Evolutionary conservation across 1,140 invertebrate genomes (phyloP).

Genomic region (Cydia strobilella): DNA sequence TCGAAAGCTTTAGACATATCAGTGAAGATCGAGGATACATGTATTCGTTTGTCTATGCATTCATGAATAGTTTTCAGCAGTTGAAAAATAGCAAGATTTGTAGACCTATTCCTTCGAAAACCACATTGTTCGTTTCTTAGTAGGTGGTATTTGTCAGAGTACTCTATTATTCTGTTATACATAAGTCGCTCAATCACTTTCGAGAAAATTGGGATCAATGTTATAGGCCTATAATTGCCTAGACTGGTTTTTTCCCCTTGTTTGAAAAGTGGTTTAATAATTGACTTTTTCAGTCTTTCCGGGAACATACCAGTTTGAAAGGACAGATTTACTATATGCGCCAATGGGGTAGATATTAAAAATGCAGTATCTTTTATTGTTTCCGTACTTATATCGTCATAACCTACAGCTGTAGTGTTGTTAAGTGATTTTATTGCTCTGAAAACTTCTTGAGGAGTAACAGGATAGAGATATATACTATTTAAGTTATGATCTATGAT

Average conservation of each 20-base stretch:
- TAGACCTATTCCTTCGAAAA: constrained; percentile 1
- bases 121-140: neutral
- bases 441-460: neutral
- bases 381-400: neutral
- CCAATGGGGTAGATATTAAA: neutral
- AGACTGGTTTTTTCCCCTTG: neutral
- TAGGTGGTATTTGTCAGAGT: constrained; percentile 7
- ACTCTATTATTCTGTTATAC: neutral
- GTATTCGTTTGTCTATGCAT: neutral
- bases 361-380: neutral
- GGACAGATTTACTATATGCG: neutral
- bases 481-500: neutral
- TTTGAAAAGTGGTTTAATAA: constrained; percentile 6
- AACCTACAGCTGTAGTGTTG: neutral
- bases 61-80: neutral
- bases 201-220: neutral
- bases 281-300: neutral
- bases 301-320: constrained; percentile 15
- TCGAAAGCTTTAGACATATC: constrained; percentile 21
- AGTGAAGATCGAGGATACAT: neutral
- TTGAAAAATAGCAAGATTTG: constrained; percentile 6
- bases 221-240: constrained; percentile 10
- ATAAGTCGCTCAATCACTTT: constrained; percentile 24
- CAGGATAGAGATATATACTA: neutral
- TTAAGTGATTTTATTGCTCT: neutral